Evolutionary conservation across 1,140 invertebrate species (phyloP).

Genomic region (Lepidostoma basale): DNA sequence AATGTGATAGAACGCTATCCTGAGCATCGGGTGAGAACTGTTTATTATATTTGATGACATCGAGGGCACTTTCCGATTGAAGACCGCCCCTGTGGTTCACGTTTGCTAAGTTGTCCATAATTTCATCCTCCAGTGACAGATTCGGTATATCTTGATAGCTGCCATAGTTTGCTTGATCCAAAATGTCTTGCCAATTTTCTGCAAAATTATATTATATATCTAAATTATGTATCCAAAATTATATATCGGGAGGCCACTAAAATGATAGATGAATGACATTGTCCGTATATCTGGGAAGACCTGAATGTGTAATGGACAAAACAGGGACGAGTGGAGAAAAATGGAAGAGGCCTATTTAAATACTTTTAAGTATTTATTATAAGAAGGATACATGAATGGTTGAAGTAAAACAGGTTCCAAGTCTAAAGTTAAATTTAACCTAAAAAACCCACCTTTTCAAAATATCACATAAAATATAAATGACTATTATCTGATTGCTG

Average conservation of each 20-base stretch:
- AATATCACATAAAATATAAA: too few relatives aligned
- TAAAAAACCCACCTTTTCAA: too few relatives aligned
- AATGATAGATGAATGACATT: too few relatives aligned
- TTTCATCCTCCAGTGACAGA: conserved; percentile 55
- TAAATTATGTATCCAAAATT: background rate
- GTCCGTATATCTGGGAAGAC: too few relatives aligned
- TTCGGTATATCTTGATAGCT: conserved; percentile 51
- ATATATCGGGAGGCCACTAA: too few relatives aligned
- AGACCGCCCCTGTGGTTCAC: conserved; percentile 50
- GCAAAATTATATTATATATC: conserved; percentile 23
- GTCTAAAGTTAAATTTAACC: too few relatives aligned
- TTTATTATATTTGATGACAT: conserved; percentile 37
- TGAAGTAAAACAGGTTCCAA: too few relatives aligned
- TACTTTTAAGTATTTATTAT: background rate
- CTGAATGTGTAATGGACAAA: too few relatives aligned
- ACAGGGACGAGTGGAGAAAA: too few relatives aligned
- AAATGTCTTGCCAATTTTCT: conserved; percentile 60
- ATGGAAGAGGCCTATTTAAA: too few relatives aligned
- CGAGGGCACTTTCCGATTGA: conserved; percentile 48
- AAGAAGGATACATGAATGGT: too few relatives aligned
- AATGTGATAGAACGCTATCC: conserved; percentile 53
- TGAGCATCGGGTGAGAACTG: conserved; percentile 48
- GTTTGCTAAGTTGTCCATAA: conserved; percentile 52
- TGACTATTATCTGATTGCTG: too few relatives aligned
- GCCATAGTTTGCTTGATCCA: conserved; percentile 56